Evolutionary conservation across 1,140 invertebrate species (phyloP).

Genomic region (Cyphomyrmex costatus): DNA sequence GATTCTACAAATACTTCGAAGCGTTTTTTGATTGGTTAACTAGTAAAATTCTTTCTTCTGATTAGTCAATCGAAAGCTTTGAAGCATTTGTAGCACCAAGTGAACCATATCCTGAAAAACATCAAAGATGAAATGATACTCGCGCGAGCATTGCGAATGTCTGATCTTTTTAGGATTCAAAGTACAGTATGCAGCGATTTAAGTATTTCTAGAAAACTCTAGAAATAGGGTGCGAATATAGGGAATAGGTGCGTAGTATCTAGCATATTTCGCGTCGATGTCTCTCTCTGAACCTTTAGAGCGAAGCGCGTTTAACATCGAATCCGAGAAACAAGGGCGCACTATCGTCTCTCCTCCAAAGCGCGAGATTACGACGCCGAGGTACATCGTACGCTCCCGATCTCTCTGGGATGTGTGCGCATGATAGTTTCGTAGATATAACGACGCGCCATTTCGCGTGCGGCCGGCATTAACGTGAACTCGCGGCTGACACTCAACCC

Average conservation of each 20-base stretch:
- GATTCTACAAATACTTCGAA: too few relatives aligned
- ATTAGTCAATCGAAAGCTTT: too few relatives aligned
- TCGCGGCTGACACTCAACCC: conserved; percentile 57
- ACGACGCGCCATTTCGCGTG: conserved; percentile 60
- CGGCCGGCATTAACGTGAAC: conserved; percentile 42
- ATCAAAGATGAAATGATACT: too few relatives aligned
- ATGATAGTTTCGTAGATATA: conserved; percentile 39
- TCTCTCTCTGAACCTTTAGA: not conserved
- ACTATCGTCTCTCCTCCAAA: conserved; percentile 10
- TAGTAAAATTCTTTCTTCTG: too few relatives aligned
- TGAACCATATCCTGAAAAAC: too few relatives aligned
- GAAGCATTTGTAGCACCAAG: too few relatives aligned
- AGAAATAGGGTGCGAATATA: too few relatives aligned
- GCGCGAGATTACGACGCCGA: not conserved
- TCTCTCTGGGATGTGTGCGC: not conserved
- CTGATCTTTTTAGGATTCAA: too few relatives aligned
- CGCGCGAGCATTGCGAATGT: too few relatives aligned
- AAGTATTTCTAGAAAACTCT: too few relatives aligned
- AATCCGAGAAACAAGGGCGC: conserved; percentile 26
- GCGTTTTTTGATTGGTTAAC: too few relatives aligned
- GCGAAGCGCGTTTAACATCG: conserved; percentile 7
- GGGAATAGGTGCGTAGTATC: not conserved
- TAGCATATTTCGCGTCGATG: not conserved
- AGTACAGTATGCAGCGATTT: too few relatives aligned
- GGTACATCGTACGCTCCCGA: conserved; percentile 15